These are phyloP conservation scores for Pygoscelis adeliae DNA, from an alignment of 2,113 vertebrate genomes.

Conservation along the genomic window DNA sequence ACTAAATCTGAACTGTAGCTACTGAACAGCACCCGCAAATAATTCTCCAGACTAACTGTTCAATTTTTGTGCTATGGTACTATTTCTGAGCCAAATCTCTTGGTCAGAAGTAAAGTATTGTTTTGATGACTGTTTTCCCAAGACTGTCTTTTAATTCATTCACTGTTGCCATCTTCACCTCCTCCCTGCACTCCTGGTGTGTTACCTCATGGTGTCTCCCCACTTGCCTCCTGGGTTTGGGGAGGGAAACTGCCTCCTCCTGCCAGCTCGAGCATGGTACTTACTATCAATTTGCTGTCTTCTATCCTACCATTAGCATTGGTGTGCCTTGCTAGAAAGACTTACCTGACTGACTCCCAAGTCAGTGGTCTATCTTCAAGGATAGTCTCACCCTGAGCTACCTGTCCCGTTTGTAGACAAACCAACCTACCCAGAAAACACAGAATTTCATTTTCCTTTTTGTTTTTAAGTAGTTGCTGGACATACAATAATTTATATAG, in stretches of 20 bases:
- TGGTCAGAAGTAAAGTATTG: background rate
- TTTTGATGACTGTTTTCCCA: background rate
- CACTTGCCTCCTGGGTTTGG: background rate
- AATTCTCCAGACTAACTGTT: background rate
- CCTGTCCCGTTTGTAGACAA: rapidly evolving
- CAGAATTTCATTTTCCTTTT: background rate
- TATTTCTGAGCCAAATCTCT: background rate
- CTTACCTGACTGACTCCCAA: background rate
- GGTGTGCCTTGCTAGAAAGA: background rate
- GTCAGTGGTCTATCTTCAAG: background rate
- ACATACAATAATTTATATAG: background rate
- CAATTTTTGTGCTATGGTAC: background rate
- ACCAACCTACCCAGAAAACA: background rate
- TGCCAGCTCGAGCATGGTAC: rapidly evolving
- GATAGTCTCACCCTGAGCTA: background rate
- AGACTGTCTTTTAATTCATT: background rate
- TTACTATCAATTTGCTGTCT: background rate
- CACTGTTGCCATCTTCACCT: background rate
- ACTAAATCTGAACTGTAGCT: background rate
- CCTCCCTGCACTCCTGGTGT: background rate
- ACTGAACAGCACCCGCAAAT: background rate
- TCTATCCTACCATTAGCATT: rapidly evolving
- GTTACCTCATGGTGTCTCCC: rapidly evolving
- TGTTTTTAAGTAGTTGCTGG: background rate
- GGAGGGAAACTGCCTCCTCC: background rate